phyloP scores from a whole-genome alignment of 2,888 invertebrate species.

The Heteromurus nitidus region DNA sequence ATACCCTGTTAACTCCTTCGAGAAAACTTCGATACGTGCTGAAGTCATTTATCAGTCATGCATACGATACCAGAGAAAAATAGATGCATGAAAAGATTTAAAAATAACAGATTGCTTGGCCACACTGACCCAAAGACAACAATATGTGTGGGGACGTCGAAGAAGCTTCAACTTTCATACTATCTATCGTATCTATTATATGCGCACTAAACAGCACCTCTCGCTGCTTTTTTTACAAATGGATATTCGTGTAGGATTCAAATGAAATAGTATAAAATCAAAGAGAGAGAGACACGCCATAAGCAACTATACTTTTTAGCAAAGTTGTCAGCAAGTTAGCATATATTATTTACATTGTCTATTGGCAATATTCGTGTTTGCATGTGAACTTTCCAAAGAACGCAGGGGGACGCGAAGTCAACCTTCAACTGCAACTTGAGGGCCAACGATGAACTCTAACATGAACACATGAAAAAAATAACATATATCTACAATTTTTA shows the following conservation, averaged over 20 bases:
- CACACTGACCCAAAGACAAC: conserved; percentile 15
- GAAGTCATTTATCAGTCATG: not conserved
- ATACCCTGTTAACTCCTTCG: not conserved
- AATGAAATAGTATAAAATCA: not conserved
- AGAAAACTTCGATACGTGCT: no score
- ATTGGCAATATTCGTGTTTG: conserved; percentile 34
- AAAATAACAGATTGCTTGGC: not conserved
- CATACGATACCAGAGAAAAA: not conserved
- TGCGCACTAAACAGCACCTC: no score
- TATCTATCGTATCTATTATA: not conserved
- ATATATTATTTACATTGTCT: not conserved
- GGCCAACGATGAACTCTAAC: conserved; percentile 57
- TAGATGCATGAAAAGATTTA: not conserved
- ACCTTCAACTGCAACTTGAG: conserved; percentile 50
- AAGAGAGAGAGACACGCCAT: no score
- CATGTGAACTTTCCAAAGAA: conserved; percentile 53
- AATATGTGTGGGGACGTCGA: no score
- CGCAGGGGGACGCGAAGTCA: conserved; percentile 43
- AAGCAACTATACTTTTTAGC: no score
- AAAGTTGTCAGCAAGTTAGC: no score
- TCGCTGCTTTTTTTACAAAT: not conserved
- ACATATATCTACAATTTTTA: no score
- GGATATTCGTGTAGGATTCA: not conserved
- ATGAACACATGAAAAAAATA: no score
- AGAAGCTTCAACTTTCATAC: conserved; percentile 7